Conservation (phyloP, 2,888 invertebrate genomes). For the Zonitis immaculata region DNA sequence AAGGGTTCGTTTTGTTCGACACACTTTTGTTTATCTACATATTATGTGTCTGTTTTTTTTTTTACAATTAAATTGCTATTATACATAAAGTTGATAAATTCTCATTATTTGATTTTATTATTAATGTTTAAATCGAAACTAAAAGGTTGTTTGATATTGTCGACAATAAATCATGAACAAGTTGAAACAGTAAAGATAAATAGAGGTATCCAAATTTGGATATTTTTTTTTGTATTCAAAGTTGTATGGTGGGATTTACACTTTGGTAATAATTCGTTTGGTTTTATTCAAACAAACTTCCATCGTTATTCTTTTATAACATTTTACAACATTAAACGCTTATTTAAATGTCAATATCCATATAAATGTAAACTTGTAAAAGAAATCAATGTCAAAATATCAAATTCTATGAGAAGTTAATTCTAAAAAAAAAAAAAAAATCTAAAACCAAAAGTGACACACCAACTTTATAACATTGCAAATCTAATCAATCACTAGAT, state of each 20-base stretch:
- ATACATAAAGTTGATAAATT: too few relatives aligned
- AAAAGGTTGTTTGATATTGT: constrained; percentile 2
- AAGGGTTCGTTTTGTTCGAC: constrained; percentile 11
- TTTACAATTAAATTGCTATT: too few relatives aligned
- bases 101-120: too few relatives aligned
- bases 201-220: constrained; percentile 23
- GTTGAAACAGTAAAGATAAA: background rate
- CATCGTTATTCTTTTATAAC: constrained; percentile 15
- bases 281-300: constrained; percentile 20
- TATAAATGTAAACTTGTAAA: background rate
- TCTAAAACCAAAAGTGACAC: background rate
- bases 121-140: constrained; percentile 13
- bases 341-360: constrained; percentile 3
- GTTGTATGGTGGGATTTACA: constrained; percentile 17
- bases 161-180: constrained; percentile 14
- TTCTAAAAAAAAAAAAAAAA: too few relatives aligned
- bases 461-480: too few relatives aligned
- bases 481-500: background rate
- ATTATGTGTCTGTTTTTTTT: background rate
- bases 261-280: constrained; percentile 19
- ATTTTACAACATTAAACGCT: constrained; percentile 2
- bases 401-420: too few relatives aligned
- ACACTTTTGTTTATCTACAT: constrained; percentile 11
- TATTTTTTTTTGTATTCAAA: constrained; percentile 26
- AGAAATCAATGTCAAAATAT: too few relatives aligned